Percentiles rank a stretch among this genome's conserved stretches.
Evolutionary conservation across 2,113 vertebrate genomes (phyloP).

Genomic region (Podiceps cristatus): DNA sequence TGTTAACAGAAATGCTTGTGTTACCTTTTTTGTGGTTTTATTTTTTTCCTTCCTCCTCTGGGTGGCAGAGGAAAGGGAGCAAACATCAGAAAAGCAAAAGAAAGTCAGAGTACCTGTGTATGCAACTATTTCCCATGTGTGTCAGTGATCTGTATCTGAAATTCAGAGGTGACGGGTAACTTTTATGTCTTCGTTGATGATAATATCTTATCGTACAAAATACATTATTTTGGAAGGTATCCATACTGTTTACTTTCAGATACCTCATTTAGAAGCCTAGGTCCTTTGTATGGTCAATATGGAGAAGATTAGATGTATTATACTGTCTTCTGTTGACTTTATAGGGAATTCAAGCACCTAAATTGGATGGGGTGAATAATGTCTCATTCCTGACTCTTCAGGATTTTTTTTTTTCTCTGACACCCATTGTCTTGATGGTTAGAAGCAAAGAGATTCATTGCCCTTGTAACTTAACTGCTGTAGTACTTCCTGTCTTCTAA

Average conservation of each 20-base stretch:
- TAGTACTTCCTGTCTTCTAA: neutral
- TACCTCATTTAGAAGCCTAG: neutral
- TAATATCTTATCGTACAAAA: neutral
- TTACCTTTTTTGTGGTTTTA: neutral
- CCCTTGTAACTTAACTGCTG: neutral
- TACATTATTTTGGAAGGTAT: neutral
- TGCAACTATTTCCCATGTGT: neutral
- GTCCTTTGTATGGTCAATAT: neutral
- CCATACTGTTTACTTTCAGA: neutral
- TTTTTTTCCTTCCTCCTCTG: neutral
- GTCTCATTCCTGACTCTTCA: neutral
- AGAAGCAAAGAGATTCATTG: neutral
- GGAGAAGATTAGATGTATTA: neutral
- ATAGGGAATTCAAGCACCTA: neutral
- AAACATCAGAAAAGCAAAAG: neutral
- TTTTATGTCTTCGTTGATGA: neutral
- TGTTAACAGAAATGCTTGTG: neutral
- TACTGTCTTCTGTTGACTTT: neutral
- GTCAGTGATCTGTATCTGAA: neutral
- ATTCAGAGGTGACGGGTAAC: neutral
- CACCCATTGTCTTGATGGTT: neutral
- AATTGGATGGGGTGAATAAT: neutral
- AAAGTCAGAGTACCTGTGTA: neutral
- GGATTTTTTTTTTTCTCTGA: neutral
- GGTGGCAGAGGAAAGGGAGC: neutral